phyloP scores from a whole-genome alignment of 2,113 vertebrate genomes.

The Chaenocephalus aceratus region DNA sequence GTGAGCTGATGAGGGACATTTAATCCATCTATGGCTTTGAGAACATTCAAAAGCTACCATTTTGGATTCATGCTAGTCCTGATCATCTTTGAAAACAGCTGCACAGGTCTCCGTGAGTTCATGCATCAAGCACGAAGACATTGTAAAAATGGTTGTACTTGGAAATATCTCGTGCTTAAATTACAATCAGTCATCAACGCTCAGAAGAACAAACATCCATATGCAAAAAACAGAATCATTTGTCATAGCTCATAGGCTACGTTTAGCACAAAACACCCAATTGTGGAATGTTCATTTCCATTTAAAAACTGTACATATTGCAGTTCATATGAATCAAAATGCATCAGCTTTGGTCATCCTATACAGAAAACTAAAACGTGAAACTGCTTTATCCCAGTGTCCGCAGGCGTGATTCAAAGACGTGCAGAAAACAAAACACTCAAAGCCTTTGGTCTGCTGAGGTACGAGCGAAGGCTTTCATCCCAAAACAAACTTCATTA shows the following conservation, averaged over 20 bases:
- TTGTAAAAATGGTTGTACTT: constrained; percentile 18
- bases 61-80: constrained; percentile 34
- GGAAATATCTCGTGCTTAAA: constrained; percentile 30
- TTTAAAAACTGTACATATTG: constrained; percentile 66
- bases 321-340: constrained; percentile 46
- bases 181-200: constrained; percentile 60
- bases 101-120: constrained; percentile 4
- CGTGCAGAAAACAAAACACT: background rate
- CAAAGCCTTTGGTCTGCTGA: constrained; percentile 54
- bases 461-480: constrained; percentile 47
- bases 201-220: constrained; percentile 29
- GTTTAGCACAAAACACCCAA: constrained; percentile 33
- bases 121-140: constrained; percentile 55
- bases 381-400: constrained; percentile 13
- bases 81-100: constrained; percentile 15
- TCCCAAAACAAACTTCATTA: constrained; percentile 14
- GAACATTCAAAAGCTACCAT: constrained; percentile 17
- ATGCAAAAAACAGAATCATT: constrained; percentile 12
- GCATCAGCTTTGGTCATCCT: constrained; percentile 21
- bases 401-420: background rate
- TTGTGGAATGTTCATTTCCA: constrained; percentile 65
- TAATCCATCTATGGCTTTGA: constrained; percentile 10
- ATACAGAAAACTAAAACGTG: constrained; percentile 44
- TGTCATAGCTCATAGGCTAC: constrained; percentile 15
- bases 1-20: constrained; percentile 12